Evolutionary conservation across 2,797 vertebrate species (phyloP).

Genomic region (Chrysocyon brachyurus): DNA sequence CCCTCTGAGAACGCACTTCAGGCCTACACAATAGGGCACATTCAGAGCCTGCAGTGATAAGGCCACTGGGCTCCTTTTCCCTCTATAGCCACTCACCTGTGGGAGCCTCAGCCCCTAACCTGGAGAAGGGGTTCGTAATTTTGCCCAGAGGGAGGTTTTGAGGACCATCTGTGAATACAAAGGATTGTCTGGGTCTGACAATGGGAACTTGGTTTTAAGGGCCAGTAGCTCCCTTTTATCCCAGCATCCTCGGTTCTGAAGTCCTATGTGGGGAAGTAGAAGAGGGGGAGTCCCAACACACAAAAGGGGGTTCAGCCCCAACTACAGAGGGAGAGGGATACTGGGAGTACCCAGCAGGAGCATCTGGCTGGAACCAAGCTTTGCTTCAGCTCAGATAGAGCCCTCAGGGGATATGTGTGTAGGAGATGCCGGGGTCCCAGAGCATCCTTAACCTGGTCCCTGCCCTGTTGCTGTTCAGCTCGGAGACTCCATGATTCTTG

Average conservation of each 20-base stretch:
- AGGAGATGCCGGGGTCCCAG: not conserved
- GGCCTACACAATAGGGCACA: not conserved
- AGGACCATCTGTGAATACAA: not conserved
- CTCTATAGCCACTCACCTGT: not conserved
- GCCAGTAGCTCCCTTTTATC: not conserved
- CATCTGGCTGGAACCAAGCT: not conserved
- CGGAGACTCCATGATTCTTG: not conserved
- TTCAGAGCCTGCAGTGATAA: not conserved
- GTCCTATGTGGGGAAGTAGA: not conserved
- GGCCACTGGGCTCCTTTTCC: not conserved
- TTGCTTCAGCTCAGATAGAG: not conserved
- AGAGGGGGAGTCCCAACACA: not conserved
- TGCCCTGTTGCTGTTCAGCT: not conserved
- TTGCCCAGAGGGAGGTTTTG: not conserved
- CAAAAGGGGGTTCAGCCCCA: not conserved
- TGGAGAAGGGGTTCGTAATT: not conserved
- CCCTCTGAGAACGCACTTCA: not conserved
- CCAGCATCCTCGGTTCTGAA: not conserved
- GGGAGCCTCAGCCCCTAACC: not conserved
- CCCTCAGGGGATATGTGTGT: no score
- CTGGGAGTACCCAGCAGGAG: no score
- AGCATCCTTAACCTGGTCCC: not conserved
- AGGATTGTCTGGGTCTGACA: not conserved
- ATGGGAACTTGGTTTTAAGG: not conserved
- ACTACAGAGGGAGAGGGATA: not conserved